Conservation (phyloP, 2,113 vertebrate genomes). For the Ondatra zibethicus region DNA sequence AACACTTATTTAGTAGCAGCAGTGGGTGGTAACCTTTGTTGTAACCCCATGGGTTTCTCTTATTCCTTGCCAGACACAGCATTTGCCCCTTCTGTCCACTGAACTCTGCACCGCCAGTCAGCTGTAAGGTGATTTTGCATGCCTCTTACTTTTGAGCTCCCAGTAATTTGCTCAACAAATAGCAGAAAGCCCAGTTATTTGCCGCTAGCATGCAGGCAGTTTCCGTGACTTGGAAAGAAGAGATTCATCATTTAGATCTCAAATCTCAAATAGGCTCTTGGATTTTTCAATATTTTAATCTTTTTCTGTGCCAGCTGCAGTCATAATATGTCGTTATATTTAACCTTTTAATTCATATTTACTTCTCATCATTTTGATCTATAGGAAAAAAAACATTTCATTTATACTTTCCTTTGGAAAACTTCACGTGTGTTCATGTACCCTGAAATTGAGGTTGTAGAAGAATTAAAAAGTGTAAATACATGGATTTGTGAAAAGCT, state of each 20-base stretch:
- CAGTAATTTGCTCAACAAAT: conserved; percentile 78
- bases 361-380: background rate
- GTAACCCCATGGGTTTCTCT: conserved; percentile 67
- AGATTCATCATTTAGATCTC: background rate
- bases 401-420: conserved; percentile 4
- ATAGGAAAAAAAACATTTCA: background rate
- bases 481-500: background rate
- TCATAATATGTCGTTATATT: background rate
- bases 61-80: conserved; percentile 70
- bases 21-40: conserved; percentile 62
- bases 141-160: conserved; percentile 76
- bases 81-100: conserved; percentile 59
- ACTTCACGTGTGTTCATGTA: background rate
- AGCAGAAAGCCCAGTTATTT: conserved; percentile 73
- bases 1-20: conserved; percentile 69
- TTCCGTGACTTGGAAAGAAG: conserved; percentile 6
- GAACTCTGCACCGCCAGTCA: conserved; percentile 74
- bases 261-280: background rate
- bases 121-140: conserved; percentile 75
- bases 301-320: background rate
- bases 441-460: background rate
- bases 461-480: background rate
- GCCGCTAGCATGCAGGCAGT: background rate
- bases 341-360: conserved; percentile 24
- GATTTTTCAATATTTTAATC: background rate